Percentiles rank a stretch among this genome's conserved stretches.
These are phyloP conservation scores for Caenorhabditis latens DNA, from an alignment of 1,140 invertebrate species.

Conservation along the genomic window DNA sequence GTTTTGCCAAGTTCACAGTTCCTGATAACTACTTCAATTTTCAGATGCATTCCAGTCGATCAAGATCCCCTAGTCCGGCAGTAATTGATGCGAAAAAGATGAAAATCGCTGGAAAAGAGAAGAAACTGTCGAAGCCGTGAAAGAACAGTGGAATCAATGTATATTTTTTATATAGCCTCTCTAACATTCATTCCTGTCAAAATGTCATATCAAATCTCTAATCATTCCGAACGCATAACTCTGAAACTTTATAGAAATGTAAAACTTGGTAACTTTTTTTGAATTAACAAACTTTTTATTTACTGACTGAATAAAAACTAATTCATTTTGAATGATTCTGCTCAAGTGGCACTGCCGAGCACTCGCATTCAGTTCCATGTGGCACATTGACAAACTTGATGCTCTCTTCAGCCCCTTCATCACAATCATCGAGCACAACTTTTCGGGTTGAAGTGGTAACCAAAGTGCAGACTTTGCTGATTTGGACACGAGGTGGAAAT, in stretches of 20 bases:
- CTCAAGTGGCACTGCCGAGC: slow-evolving; percentile 27
- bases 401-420: slow-evolving; percentile 24
- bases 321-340: not conserved
- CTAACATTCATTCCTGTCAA: no score
- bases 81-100: slow-evolving; percentile 1
- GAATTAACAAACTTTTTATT: not conserved
- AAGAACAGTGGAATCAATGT: not conserved
- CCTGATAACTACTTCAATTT: not conserved
- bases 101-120: not conserved
- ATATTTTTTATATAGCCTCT: no score
- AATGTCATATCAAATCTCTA: not conserved
- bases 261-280: not conserved
- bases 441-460: slow-evolving; percentile 22
- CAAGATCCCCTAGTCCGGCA: slow-evolving; percentile 4
- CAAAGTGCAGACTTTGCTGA: slow-evolving; percentile 34
- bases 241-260: not conserved
- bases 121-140: not conserved
- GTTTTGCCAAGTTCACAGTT: not conserved
- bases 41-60: slow-evolving; percentile 7
- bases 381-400: slow-evolving; percentile 45
- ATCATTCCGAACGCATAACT: not conserved
- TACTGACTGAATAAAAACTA: not conserved
- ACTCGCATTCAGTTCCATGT: slow-evolving; percentile 35
- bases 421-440: slow-evolving; percentile 12
- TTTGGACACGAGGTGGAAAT: slow-evolving; percentile 24